These are phyloP conservation scores for Candoia aspera DNA, from an alignment of 2,113 vertebrate genomes.

Conservation along the genomic window DNA sequence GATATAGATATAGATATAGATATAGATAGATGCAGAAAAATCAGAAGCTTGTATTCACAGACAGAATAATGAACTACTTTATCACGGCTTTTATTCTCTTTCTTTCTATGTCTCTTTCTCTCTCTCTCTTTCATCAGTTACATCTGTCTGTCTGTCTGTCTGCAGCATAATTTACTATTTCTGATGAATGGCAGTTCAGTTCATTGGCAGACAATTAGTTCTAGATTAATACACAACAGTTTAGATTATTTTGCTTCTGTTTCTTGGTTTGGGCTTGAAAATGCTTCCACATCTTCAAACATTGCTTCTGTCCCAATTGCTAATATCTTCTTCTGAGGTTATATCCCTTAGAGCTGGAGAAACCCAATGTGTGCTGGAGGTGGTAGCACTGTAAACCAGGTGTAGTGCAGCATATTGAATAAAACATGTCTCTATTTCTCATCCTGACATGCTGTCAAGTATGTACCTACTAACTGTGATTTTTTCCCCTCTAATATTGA, in stretches of 20 bases:
- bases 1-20: no score
- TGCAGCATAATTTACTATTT: not conserved
- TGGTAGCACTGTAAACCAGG: not conserved
- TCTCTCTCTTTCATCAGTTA: not conserved
- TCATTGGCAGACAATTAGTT: not conserved
- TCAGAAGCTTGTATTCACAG: no score
- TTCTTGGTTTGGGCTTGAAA: not conserved
- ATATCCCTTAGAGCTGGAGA: not conserved
- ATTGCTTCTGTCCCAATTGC: not conserved
- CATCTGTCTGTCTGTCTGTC: not conserved
- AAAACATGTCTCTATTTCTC: not conserved
- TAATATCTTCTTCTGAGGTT: not conserved
- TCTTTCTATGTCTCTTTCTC: not conserved
- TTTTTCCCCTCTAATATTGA: not conserved
- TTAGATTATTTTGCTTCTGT: not conserved
- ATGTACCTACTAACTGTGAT: not conserved
- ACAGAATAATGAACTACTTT: no score
- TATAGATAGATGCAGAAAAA: no score
- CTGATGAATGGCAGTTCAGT: not conserved
- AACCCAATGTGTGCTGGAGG: not conserved
- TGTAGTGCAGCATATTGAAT: not conserved
- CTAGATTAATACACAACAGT: not conserved
- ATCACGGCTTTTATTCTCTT: not conserved
- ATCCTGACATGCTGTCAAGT: not conserved
- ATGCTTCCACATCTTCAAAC: not conserved